A percentile compares a stretch with the other conserved stretches of the same genome.
Evolutionary conservation across 1,140 invertebrate genomes (phyloP).

Genomic region (Araneus ventricosus): DNA sequence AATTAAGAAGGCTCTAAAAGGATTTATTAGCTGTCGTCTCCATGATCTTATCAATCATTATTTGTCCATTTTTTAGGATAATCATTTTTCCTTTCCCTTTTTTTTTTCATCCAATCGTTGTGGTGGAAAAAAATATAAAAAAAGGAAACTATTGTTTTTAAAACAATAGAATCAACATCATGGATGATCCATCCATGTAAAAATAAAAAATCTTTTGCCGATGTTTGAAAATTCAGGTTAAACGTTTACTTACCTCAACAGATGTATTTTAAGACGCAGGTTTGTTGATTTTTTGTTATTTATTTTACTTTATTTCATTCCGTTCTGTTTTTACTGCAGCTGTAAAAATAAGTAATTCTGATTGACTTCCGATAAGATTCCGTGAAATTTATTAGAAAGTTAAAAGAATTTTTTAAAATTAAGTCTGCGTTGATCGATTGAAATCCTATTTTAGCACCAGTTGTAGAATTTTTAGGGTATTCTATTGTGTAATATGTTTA

Average conservation of each 20-base stretch:
- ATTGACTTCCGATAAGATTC: too few species aligned
- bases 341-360: not conserved
- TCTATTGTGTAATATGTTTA: too few species aligned
- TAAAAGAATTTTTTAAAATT: too few species aligned
- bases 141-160: not conserved
- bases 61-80: constrained; percentile 17
- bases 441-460: too few species aligned
- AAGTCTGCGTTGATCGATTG: too few species aligned
- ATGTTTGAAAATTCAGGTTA: not conserved
- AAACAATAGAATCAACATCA: not conserved
- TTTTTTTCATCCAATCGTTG: not conserved
- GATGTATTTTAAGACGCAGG: not conserved
- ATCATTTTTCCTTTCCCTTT: not conserved
- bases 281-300: not conserved
- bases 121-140: not conserved
- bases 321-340: not conserved
- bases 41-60: constrained; percentile 31
- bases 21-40: constrained; percentile 28
- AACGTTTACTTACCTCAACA: not conserved
- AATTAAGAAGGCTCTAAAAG: constrained; percentile 30
- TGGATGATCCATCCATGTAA: not conserved
- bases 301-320: not conserved
- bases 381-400: too few species aligned
- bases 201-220: not conserved
- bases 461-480: too few species aligned